phyloP scores from a whole-genome alignment of 1,140 invertebrate species.

The Lerema accius region DNA sequence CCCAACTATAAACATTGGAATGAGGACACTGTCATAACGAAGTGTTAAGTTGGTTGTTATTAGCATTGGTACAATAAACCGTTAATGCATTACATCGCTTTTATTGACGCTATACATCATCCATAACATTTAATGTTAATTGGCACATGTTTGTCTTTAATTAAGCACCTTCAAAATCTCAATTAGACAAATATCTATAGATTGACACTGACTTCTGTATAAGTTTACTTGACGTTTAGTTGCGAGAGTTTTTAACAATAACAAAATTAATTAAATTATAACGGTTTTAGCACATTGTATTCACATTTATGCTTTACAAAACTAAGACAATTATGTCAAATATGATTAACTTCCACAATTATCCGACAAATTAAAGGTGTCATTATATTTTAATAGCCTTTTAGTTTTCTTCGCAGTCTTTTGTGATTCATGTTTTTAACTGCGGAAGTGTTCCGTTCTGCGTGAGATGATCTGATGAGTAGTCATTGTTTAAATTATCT shows the following conservation, averaged over 20 bases:
- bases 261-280: too few species aligned
- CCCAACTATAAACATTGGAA: too few species aligned
- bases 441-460: conserved; percentile 62
- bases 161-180: background rate
- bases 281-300: too few species aligned
- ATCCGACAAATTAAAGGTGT: conserved; percentile 45
- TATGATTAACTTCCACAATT: conserved; percentile 49
- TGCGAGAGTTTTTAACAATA: too few species aligned
- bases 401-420: conserved; percentile 39
- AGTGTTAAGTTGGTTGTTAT: conserved; percentile 49
- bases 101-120: too few species aligned
- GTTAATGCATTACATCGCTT: conserved; percentile 44
- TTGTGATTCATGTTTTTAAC: conserved; percentile 51
- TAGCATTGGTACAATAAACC: conserved; percentile 46
- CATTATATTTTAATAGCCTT: conserved; percentile 43
- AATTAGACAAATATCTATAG: too few species aligned
- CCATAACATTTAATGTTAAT: too few species aligned
- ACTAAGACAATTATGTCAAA: too few species aligned
- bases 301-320: too few species aligned
- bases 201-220: too few species aligned
- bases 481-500: conserved; percentile 20
- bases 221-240: too few species aligned
- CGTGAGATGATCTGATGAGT: conserved; percentile 45
- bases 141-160: conserved; percentile 14
- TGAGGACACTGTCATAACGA: conserved; percentile 44